Evolutionary conservation across 2,113 vertebrate genomes (phyloP), one percentile per base, ranked within the genome.

Genomic region (Chaetorhynchus papuensis): DNA sequence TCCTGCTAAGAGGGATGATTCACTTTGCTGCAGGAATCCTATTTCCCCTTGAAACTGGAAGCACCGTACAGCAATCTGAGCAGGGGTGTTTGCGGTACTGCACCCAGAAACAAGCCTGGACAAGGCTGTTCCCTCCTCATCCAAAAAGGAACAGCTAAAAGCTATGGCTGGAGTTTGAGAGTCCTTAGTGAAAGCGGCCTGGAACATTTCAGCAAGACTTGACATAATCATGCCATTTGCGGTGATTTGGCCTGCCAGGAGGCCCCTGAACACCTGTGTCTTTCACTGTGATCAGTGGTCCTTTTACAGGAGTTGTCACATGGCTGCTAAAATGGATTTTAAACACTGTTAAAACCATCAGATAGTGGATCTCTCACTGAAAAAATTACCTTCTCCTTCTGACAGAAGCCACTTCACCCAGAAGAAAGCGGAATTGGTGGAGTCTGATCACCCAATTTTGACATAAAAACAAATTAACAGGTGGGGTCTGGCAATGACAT

Each of bases 241-340:
- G 69, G 16, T 37, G 20, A 3, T 21, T 42, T n/a, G 45, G 50
- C 35, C n/a, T 65, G 13, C 57, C 42, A 61, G 31, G 22, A 90
- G 33, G 60, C 35, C 35, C 27, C 20, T 28, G n/a, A 16, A 44
- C 95, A 92, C 87, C 94, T 84, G 66, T 87, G 88, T 89, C 91
- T 95, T 88, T 89, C 93, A 88, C 47, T 64, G 56, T 95, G 93
- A 97, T 96, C 93, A 90, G 17, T 39, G 47, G 78, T 92, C 93
- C 89, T 94, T 95, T 93, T 93, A 92, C 11, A 2, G 69, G 69
- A 60, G 45, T 96, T 91, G 96, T 97, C 96, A 96, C 44, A 56
- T 90, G 91, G 94, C 64, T 90, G 76, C 94, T 97, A 97, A 96
- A 96, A 92, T 71, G 37, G 97, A 89, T 93, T 97, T 97, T 82